Percentiles rank a stretch among this genome's conserved stretches.
Conservation (phyloP, 2,797 vertebrate species). For the Enoplosus armatus region DNA sequence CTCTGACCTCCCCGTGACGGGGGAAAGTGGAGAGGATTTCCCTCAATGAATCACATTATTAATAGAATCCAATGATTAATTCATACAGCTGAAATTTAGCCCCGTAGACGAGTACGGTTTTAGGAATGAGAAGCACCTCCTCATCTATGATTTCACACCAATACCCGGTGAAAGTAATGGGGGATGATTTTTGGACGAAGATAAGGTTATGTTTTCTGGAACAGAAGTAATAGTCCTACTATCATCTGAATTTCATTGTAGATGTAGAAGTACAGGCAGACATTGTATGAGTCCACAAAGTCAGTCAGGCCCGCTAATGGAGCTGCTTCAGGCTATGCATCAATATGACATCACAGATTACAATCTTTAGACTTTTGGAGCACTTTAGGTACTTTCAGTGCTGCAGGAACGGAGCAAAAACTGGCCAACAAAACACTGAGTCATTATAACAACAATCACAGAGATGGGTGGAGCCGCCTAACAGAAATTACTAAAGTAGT, state of each 20-base stretch:
- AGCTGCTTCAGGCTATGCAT: constrained; percentile 76
- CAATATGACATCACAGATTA: constrained; percentile 82
- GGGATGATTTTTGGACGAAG: constrained; percentile 42
- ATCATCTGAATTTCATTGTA: constrained; percentile 65
- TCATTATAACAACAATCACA: constrained; percentile 79
- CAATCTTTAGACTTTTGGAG: constrained; percentile 78
- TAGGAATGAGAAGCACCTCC: constrained; percentile 13
- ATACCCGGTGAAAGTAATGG: constrained; percentile 55
- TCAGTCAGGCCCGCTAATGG: constrained; percentile 75
- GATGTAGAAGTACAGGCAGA: constrained; percentile 73
- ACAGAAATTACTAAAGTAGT: constrained; percentile 49
- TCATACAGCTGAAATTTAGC: neutral
- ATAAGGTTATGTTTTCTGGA: constrained; percentile 62
- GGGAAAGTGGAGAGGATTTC: neutral
- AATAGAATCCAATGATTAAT: constrained; percentile 8
- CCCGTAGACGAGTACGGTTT: neutral
- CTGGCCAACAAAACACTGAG: constrained; percentile 77
- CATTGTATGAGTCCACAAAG: constrained; percentile 69
- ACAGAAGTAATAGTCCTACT: constrained; percentile 64
- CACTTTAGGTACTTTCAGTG: constrained; percentile 78
- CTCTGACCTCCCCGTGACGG: constrained; percentile 17
- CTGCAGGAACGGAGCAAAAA: constrained; percentile 66
- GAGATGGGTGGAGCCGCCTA: constrained; percentile 64
- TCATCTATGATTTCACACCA: constrained; percentile 34
- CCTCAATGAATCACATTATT: neutral